Evolutionary conservation across 2,888 invertebrate genomes (phyloP).

Genomic region (Torymus texanus): DNA sequence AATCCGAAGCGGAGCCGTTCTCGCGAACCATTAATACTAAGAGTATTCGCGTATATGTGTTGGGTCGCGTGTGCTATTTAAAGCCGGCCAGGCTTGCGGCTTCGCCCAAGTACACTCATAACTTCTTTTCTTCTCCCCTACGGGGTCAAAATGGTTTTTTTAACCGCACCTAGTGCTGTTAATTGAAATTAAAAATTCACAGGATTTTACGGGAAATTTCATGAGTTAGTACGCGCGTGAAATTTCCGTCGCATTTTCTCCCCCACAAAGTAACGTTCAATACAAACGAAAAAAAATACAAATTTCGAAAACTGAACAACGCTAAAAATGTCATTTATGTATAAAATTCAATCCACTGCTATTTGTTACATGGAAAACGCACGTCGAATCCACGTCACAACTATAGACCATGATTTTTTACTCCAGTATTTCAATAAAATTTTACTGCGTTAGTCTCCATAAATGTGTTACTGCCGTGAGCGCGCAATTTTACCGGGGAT

Average conservation of each 20-base stretch:
- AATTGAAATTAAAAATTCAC: constrained; percentile 42
- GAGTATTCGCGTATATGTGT: constrained; percentile 31
- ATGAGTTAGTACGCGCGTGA: no score
- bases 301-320: no score
- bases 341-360: no score
- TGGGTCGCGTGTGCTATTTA: constrained; percentile 21
- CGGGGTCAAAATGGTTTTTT: constrained; percentile 1
- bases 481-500: background rate
- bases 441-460: background rate
- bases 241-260: no score
- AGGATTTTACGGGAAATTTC: background rate
- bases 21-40: constrained; percentile 47
- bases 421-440: constrained; percentile 4
- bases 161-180: background rate
- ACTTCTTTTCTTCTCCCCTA: constrained; percentile 38
- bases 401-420: background rate
- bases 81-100: constrained; percentile 11
- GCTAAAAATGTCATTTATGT: no score
- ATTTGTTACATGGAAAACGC: no score
- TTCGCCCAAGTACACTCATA: constrained; percentile 33
- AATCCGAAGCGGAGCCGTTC: constrained; percentile 50
- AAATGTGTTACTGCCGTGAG: constrained; percentile 11
- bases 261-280: no score
- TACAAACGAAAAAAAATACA: no score
- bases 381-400: no score